Evolutionary conservation across 2,113 vertebrate species (phyloP), one percentile per base, ranked within the genome.

Genomic region (Cervus canadensis): DNA sequence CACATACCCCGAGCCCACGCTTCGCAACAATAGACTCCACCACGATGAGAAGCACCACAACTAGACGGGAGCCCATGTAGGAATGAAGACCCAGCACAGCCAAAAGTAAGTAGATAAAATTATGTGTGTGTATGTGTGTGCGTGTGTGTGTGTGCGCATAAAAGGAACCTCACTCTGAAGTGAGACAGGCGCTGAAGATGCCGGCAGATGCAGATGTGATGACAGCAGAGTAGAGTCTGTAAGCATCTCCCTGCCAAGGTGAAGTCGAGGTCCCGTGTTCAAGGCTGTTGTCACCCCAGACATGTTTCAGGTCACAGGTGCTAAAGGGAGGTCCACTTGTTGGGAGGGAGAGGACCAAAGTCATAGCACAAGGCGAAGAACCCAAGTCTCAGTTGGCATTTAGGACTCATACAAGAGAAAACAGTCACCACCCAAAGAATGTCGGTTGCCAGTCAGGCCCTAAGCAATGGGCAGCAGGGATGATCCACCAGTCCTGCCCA

Each of bases 1-100:
- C 40, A 33, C 3, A 0, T 7, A 26, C 71, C 36, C 6, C 7
- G 40, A 76, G 71, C 21, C 23, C 0, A 1, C 2, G 12, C 71
- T 43, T 43, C 2, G 0, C 71, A 40, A 40, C 36, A 6, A 40
- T 36, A 76, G 71, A 43, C 21, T 4, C 3, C 71, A 7, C 36
- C 12, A 14, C 71, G 3, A 3, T 26, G 71, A 76, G 71, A 43
- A 43, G 36, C 40, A 14, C 6, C 11, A 1, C 12, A 76, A 0
- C 23, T 43, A 26, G 21, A 43, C 23, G 6, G 36, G 5, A 15
- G 71, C 1, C 36, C 6, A 1, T 0, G 36, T 7, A 7, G 40
- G 36, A 25, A 15, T 4, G 23, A 43, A 76, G 71, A 43, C 40
- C 71, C 71, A 14, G 36, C 59, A 30, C 26, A 30, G 28, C 59